Conservation (phyloP, 1,140 invertebrate species). For the Telenomus remus region DNA sequence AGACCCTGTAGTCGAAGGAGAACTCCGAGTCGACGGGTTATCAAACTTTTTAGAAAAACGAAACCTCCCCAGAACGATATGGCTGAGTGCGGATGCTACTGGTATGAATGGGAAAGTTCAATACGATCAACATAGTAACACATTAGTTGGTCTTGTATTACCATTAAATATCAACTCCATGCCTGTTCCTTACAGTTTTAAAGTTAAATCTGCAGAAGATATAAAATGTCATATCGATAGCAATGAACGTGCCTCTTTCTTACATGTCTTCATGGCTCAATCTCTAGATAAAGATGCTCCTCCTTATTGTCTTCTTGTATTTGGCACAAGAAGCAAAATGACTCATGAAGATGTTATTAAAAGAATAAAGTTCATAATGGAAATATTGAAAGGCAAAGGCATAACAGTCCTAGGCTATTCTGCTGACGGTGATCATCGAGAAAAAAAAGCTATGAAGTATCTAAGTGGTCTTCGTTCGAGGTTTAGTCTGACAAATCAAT, state of each 20-base stretch:
- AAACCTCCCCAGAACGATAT: conserved; percentile 28
- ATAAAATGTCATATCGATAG: conserved; percentile 39
- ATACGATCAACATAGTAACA: conserved; percentile 46
- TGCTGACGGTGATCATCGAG: conserved; percentile 30
- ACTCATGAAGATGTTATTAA: conserved; percentile 21
- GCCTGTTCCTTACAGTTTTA: conserved; percentile 20
- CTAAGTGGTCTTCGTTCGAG: too few species aligned
- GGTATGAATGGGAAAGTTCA: conserved; percentile 13
- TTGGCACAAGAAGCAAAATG: conserved; percentile 43
- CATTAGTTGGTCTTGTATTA: conserved; percentile 54
- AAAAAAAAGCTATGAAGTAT: conserved; percentile 49
- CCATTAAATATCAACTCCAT: conserved; percentile 34
- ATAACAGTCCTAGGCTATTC: conserved; percentile 38
- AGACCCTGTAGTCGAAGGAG: conserved; percentile 6
- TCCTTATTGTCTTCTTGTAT: conserved; percentile 43
- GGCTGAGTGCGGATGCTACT: conserved; percentile 43
- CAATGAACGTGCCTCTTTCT: conserved; percentile 20
- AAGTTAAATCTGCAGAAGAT: conserved; percentile 28
- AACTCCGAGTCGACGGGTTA: conserved; percentile 12
- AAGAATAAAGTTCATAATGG: conserved; percentile 30
- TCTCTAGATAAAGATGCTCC: conserved; percentile 22
- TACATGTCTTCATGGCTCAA: conserved; percentile 46
- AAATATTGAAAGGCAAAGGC: conserved; percentile 15
- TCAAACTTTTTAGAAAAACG: conserved; percentile 16
- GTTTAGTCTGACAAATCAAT: too few species aligned